These are phyloP conservation scores for Olivierus martensii DNA, from an alignment of 1,140 invertebrate species.

Conservation along the genomic window DNA sequence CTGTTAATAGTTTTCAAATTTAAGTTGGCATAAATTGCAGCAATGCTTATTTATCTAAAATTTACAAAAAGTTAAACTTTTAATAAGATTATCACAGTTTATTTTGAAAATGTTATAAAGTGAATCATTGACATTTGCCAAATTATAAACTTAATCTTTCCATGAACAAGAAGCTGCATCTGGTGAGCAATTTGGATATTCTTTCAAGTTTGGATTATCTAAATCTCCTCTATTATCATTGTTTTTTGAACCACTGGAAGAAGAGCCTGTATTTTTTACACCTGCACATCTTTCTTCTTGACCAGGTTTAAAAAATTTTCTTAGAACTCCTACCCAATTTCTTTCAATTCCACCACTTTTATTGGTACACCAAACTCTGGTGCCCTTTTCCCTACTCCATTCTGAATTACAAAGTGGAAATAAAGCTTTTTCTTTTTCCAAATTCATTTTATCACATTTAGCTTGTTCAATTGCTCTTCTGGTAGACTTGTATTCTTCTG, in stretches of 20 bases:
- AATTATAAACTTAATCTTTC: no score
- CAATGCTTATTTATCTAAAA: no score
- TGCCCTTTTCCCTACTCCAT: constrained; percentile 59
- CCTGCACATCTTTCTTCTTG: constrained; percentile 54
- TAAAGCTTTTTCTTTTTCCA: constrained; percentile 41
- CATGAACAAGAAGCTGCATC: constrained; percentile 6
- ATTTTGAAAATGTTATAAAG: no score
- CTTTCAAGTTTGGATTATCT: constrained; percentile 39
- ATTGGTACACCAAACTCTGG: constrained; percentile 75
- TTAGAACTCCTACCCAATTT: constrained; percentile 70
- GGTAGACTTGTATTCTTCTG: constrained; percentile 46
- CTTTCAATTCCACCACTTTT: constrained; percentile 70
- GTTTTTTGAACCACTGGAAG: constrained; percentile 22
- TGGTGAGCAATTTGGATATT: constrained; percentile 42
- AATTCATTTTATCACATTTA: constrained; percentile 39
- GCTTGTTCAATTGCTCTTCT: constrained; percentile 45
- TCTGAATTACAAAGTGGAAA: constrained; percentile 91
- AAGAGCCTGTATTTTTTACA: constrained; percentile 39
- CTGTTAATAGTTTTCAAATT: no score
- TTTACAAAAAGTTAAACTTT: no score
- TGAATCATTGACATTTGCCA: no score
- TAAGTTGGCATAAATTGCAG: no score
- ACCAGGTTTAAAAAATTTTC: constrained; percentile 51
- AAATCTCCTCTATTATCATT: constrained; percentile 30
- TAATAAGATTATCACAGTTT: no score